Percentiles rank a stretch among this genome's conserved stretches.
phyloP scores from a whole-genome alignment of 1,140 invertebrate genomes.

The Zaprionus vittiger region DNA sequence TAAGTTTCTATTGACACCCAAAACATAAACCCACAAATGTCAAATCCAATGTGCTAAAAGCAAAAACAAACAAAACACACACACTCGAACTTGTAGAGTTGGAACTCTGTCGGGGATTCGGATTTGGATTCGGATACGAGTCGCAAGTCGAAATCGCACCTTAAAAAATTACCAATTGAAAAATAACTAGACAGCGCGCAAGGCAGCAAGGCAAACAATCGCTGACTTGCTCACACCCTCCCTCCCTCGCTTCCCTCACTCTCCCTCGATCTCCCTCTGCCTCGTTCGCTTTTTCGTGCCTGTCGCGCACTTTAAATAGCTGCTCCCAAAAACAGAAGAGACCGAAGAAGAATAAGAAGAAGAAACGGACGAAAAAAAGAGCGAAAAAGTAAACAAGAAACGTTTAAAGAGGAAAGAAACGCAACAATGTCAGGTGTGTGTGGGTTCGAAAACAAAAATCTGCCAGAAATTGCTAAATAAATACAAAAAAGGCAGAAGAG shows the following conservation, averaged over 20 bases:
- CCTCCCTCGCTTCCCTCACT: neutral
- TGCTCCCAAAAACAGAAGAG: slow-evolving; percentile 27
- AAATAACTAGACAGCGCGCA: neutral
- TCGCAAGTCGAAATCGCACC: slow-evolving; percentile 20
- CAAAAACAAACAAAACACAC: slow-evolving; percentile 1
- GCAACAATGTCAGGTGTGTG: slow-evolving; percentile 34
- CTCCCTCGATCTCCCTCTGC: neutral
- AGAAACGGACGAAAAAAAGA: neutral
- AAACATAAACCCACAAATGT: neutral
- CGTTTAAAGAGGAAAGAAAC: slow-evolving; percentile 9
- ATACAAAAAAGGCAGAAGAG: neutral
- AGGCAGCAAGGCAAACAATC: slow-evolving; percentile 13
- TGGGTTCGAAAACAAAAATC: slow-evolving; percentile 24
- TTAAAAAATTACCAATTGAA: slow-evolving; percentile 36
- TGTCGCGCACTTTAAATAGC: slow-evolving; percentile 37
- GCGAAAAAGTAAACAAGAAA: slow-evolving; percentile 9
- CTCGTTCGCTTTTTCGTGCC: slow-evolving; percentile 35
- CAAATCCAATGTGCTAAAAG: slow-evolving; percentile 16
- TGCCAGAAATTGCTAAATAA: slow-evolving; percentile 45
- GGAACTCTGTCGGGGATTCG: neutral
- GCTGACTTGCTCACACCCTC: neutral
- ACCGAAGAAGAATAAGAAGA: neutral
- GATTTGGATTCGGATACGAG: slow-evolving; percentile 14
- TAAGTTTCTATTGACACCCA: slow-evolving; percentile 33
- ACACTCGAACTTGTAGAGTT: neutral